These are phyloP conservation scores for Elephantulus edwardii DNA, from an alignment of 2,113 vertebrate genomes.

Conservation along the genomic window DNA sequence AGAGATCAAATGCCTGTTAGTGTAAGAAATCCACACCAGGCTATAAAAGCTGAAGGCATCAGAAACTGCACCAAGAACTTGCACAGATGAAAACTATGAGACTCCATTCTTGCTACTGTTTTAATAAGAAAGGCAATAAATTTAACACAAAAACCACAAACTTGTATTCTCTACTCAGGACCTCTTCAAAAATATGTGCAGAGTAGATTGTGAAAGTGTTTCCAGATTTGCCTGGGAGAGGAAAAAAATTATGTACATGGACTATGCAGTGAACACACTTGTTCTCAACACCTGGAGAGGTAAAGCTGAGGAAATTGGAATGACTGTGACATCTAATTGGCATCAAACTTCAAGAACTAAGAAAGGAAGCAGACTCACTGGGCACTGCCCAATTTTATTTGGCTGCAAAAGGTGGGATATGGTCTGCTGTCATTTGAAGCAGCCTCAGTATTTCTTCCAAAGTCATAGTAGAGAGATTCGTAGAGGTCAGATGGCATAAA, in stretches of 20 bases:
- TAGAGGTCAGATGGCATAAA: neutral
- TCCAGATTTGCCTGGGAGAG: neutral
- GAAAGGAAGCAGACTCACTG: neutral
- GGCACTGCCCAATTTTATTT: neutral
- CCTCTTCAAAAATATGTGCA: constrained; percentile 36
- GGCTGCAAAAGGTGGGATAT: neutral
- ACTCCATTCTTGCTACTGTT: constrained; percentile 19
- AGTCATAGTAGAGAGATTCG: neutral
- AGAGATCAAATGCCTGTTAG: constrained; percentile 1
- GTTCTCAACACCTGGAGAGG: neutral
- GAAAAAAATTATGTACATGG: neutral
- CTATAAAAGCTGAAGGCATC: constrained; percentile 16
- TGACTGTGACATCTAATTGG: neutral
- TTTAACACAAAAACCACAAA: constrained; percentile 34
- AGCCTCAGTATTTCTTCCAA: neutral
- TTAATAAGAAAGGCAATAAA: constrained; percentile 52
- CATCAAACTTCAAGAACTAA: constrained; percentile 14
- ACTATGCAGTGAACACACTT: neutral
- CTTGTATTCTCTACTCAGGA: constrained; percentile 11
- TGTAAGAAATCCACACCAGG: neutral
- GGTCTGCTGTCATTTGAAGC: neutral
- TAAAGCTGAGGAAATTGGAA: neutral
- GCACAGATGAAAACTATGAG: constrained; percentile 6
- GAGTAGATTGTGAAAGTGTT: neutral
- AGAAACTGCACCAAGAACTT: constrained; percentile 27